Evolutionary conservation across 1,140 invertebrate species (phyloP).

Genomic region (Drosophila lacteicornis): DNA sequence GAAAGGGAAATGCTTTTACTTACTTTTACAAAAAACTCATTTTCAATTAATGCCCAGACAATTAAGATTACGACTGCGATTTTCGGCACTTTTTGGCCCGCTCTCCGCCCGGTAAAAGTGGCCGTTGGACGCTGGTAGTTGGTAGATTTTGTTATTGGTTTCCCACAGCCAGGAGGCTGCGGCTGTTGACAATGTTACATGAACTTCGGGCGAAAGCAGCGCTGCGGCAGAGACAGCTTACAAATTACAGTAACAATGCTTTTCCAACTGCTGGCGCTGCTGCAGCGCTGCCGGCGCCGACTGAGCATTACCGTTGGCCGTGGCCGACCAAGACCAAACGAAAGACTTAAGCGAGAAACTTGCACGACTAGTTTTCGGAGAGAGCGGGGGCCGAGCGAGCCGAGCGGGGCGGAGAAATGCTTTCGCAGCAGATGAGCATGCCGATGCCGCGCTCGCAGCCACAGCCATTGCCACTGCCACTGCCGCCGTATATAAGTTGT

Average conservation of each 20-base stretch:
- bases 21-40: conserved; percentile 57
- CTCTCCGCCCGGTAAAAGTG: conserved; percentile 63
- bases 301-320: conserved; percentile 73
- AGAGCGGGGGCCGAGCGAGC: conserved; percentile 16
- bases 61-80: conserved; percentile 75
- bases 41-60: conserved; percentile 75
- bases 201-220: conserved; percentile 76
- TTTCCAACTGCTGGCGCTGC: conserved; percentile 49
- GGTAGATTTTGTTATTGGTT: conserved; percentile 23
- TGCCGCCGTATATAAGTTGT: conserved; percentile 84
- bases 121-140: conserved; percentile 26
- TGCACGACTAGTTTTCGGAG: conserved; percentile 74
- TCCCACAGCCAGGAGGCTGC: conserved; percentile 47
- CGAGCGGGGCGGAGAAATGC: conserved; percentile 61
- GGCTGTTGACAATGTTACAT: conserved; percentile 84
- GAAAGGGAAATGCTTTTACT: conserved; percentile 82
- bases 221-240: conserved; percentile 48
- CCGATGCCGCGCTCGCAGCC: conserved; percentile 41
- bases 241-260: conserved; percentile 80
- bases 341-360: conserved; percentile 84
- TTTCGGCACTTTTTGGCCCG: conserved; percentile 49
- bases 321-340: conserved; percentile 54
- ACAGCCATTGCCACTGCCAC: conserved; percentile 20
- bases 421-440: conserved; percentile 77
- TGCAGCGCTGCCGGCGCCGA: conserved; percentile 24